Evolutionary conservation across 2,888 invertebrate species (phyloP).

Genomic region (Ommatoiulus sabulosus): DNA sequence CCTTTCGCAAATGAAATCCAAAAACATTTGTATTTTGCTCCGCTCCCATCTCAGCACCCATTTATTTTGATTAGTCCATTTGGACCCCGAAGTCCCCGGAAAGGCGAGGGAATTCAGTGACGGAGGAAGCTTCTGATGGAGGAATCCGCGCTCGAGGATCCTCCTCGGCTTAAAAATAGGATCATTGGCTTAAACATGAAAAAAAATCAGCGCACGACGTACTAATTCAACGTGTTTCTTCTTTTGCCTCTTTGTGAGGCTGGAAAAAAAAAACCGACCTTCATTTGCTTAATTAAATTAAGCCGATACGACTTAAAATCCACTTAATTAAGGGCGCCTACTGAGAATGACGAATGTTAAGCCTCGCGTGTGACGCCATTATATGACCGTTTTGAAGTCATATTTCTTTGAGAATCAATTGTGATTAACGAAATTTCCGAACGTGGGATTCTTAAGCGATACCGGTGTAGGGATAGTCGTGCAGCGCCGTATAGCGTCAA

Average conservation of each 20-base stretch:
- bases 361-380: background rate
- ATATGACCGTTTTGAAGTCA: no score
- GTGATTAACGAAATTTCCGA: no score
- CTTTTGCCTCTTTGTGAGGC: background rate
- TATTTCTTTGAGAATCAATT: no score
- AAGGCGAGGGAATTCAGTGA: background rate
- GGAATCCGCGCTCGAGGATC: background rate
- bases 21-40: conserved; percentile 27
- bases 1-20: conserved; percentile 26
- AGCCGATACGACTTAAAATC: background rate
- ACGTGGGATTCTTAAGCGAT: no score
- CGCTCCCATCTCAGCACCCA: background rate
- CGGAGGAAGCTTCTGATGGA: background rate
- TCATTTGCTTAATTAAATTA: conserved; percentile 14
- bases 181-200: background rate
- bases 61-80: background rate
- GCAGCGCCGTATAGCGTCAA: no score
- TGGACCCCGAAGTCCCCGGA: background rate
- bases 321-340: background rate
- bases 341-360: background rate
- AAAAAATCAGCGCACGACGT: background rate
- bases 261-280: background rate
- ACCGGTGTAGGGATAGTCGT: no score
- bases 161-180: background rate
- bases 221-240: background rate